phyloP scores from a whole-genome alignment of 2,797 vertebrate species.

The Gorsachius magnificus region DNA sequence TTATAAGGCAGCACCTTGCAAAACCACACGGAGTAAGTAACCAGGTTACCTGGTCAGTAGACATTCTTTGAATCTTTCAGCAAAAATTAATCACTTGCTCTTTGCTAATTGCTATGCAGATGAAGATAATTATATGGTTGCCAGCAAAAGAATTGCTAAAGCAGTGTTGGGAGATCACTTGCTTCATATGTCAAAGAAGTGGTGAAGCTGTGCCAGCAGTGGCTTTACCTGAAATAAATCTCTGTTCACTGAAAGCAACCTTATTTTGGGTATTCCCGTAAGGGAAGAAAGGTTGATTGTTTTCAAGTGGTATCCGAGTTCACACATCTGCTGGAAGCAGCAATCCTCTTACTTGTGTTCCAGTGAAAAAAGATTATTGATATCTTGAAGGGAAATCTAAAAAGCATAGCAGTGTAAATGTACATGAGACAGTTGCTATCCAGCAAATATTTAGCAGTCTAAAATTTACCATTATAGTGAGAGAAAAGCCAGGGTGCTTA shows the following conservation, averaged over 20 bases:
- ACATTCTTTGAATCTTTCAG: background rate
- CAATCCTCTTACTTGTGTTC: background rate
- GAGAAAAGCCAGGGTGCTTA: background rate
- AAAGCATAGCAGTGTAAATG: background rate
- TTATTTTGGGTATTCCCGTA: background rate
- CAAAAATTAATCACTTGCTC: background rate
- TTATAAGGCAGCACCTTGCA: background rate
- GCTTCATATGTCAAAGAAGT: background rate
- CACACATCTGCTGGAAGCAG: background rate
- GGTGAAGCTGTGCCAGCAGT: background rate
- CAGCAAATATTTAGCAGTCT: background rate
- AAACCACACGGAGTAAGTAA: background rate
- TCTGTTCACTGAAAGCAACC: background rate
- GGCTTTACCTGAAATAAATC: background rate
- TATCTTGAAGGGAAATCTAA: background rate
- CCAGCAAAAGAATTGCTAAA: background rate
- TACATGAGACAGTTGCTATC: background rate
- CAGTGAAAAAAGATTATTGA: background rate
- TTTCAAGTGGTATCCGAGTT: background rate
- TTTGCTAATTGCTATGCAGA: background rate
- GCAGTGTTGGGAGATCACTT: background rate
- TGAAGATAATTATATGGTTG: background rate
- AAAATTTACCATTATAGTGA: background rate
- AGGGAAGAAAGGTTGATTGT: background rate
- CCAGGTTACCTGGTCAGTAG: background rate